These are phyloP conservation scores for Azemiops feae DNA, from an alignment of 2,113 vertebrate species.

Conservation along the genomic window DNA sequence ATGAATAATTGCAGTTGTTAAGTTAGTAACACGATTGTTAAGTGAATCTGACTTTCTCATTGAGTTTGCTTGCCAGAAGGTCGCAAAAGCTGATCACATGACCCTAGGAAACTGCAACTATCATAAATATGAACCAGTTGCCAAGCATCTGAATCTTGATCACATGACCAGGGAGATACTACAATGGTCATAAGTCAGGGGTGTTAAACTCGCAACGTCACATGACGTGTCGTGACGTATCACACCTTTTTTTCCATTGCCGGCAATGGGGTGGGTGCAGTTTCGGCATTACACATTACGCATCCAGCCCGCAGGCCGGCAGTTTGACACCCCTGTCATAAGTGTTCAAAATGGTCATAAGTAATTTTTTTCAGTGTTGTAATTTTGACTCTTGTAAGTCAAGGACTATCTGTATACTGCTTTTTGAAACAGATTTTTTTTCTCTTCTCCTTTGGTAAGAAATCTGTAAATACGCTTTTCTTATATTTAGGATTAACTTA, in stretches of 20 bases:
- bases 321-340: no score
- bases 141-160: not conserved
- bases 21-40: not conserved
- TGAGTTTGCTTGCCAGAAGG: not conserved
- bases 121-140: not conserved
- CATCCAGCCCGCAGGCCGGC: no score
- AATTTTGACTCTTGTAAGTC: not conserved
- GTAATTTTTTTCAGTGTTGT: not conserved
- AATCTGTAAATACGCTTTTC: not conserved
- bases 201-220: no score
- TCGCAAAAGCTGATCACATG: not conserved
- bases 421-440: conserved; percentile 8
- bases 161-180: not conserved
- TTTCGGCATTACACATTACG: no score
- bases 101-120: not conserved
- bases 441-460: not conserved
- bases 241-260: no score
- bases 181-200: not conserved
- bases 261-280: no score
- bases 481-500: conserved; percentile 54
- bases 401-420: not conserved
- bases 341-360: not conserved
- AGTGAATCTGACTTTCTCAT: not conserved
- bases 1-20: not conserved
- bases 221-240: no score